These are phyloP conservation scores for Bombus consobrinus DNA, from an alignment of 1,140 invertebrate genomes.

Conservation along the genomic window DNA sequence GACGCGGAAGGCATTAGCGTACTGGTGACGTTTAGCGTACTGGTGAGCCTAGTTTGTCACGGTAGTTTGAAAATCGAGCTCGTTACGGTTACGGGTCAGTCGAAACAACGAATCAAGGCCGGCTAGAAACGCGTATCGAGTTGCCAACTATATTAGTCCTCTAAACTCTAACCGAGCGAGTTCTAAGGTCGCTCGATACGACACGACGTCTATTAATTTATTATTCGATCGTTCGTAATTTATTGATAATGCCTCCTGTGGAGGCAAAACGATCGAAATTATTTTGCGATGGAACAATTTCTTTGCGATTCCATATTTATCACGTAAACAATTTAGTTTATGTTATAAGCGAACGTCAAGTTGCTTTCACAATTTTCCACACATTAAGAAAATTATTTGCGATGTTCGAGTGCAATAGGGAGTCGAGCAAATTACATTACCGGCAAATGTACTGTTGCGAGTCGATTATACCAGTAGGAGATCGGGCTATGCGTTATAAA, in stretches of 20 bases:
- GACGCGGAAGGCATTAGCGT: background rate
- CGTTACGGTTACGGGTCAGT: constrained; percentile 37
- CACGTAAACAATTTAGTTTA: background rate
- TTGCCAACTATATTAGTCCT: constrained; percentile 46
- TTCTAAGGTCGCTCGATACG: constrained; percentile 25
- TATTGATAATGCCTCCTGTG: background rate
- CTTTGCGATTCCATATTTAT: background rate
- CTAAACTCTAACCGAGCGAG: constrained; percentile 3
- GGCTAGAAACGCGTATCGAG: constrained; percentile 41
- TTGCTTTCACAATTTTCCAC: constrained; percentile 7
- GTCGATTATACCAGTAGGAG: background rate
- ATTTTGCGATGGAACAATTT: background rate
- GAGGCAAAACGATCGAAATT: no score
- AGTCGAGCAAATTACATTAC: background rate
- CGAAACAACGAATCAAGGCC: constrained; percentile 45
- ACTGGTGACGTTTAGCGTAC: background rate
- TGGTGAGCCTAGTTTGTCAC: constrained; percentile 6
- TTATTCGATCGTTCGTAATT: background rate
- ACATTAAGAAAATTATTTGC: constrained; percentile 7
- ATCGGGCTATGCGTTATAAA: background rate
- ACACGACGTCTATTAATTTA: constrained; percentile 1
- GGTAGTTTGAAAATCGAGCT: constrained; percentile 42
- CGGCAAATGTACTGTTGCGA: background rate
- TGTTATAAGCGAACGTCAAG: background rate
- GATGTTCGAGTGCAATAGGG: background rate